phyloP scores from a whole-genome alignment of 2,888 invertebrate species.

The Plebejus argus region DNA sequence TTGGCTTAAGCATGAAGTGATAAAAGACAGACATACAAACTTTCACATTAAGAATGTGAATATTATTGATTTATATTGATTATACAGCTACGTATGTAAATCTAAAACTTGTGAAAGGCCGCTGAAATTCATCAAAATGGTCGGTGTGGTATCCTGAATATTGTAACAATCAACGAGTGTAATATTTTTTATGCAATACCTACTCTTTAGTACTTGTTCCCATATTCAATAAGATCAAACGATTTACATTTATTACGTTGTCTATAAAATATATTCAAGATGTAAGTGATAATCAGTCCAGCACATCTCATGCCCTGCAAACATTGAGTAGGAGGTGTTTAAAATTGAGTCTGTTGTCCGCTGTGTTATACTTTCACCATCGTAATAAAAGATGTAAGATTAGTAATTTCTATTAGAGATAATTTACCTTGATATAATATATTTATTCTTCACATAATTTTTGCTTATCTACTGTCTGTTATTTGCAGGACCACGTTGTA shows the following conservation, averaged over 20 bases:
- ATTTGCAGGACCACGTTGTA: neutral
- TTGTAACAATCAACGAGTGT: neutral
- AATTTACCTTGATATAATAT: neutral
- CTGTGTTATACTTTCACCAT: neutral
- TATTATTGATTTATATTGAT: no score
- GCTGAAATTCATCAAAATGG: no score
- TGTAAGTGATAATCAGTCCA: neutral
- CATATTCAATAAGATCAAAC: neutral
- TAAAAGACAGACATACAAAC: no score
- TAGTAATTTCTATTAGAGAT: neutral
- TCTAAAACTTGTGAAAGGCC: no score
- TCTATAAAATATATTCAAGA: neutral
- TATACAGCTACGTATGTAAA: no score
- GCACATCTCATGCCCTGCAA: slow-evolving; percentile 16
- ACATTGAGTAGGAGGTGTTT: neutral
- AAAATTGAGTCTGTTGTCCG: neutral
- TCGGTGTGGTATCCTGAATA: no score
- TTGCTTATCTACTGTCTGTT: neutral
- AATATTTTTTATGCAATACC: neutral
- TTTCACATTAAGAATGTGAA: no score
- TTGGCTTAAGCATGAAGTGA: no score
- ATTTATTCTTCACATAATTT: no score
- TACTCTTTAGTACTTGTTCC: neutral
- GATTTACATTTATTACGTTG: neutral
- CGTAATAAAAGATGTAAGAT: neutral